These are phyloP conservation scores for Oreochromis niloticus DNA, from an alignment of 2,113 vertebrate species.

Conservation along the genomic window DNA sequence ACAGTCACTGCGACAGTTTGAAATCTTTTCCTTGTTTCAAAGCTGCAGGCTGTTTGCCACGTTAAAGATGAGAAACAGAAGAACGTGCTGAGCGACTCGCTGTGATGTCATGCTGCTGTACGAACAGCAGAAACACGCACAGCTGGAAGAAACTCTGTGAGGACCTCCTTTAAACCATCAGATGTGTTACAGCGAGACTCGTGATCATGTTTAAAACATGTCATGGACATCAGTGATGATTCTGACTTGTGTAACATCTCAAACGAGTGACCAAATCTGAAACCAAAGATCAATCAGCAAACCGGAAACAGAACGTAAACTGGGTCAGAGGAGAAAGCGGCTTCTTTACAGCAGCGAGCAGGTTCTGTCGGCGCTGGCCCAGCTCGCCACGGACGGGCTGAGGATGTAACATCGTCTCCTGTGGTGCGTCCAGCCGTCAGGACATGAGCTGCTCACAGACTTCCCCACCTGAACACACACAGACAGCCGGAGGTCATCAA, in stretches of 20 bases:
- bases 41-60: background rate
- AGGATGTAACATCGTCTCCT: slow-evolving; percentile 58
- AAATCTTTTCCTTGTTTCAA: background rate
- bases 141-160: background rate
- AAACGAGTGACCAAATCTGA: background rate
- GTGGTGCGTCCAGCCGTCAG: slow-evolving; percentile 55
- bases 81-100: too few relatives aligned
- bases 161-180: background rate
- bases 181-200: background rate
- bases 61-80: too few relatives aligned
- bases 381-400: slow-evolving; percentile 53
- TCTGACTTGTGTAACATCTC: background rate
- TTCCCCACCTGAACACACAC: background rate
- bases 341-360: slow-evolving; percentile 59
- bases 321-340: background rate
- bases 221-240: background rate
- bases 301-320: background rate
- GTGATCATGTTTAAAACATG: background rate
- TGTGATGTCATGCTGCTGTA: too few relatives aligned
- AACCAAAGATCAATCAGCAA: background rate
- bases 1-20: background rate
- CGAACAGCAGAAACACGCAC: background rate
- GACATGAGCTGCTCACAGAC: slow-evolving; percentile 43
- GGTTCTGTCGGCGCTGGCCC: slow-evolving; percentile 61
- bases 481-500: background rate